These are phyloP conservation scores for Girardinichthys multiradiatus DNA, from an alignment of 2,113 vertebrate genomes.

Conservation along the genomic window DNA sequence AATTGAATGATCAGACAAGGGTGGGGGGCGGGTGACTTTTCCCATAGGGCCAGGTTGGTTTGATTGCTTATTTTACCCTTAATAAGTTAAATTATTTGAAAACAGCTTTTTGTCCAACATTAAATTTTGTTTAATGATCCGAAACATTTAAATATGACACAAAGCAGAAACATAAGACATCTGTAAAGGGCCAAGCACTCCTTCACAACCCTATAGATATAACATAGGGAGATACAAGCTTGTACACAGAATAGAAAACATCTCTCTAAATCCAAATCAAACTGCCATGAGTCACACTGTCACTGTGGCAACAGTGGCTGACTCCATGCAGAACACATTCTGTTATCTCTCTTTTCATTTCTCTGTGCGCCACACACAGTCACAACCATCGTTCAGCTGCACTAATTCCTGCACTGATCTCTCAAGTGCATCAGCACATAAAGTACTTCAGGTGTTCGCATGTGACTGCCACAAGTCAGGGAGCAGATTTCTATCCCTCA, in stretches of 20 bases:
- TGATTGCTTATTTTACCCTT: background rate
- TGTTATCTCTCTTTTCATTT: conserved; percentile 64
- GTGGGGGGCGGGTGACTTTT: background rate
- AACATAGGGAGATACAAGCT: conserved; percentile 8
- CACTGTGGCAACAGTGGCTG: conserved; percentile 82
- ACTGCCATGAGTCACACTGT: conserved; percentile 81
- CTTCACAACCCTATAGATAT: conserved; percentile 17
- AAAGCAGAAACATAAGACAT: too few relatives aligned
- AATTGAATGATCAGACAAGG: background rate
- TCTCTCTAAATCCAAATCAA: conserved; percentile 72
- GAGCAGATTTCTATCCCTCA: conserved; percentile 41
- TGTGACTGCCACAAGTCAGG: conserved; percentile 38
- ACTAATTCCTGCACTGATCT: conserved; percentile 51
- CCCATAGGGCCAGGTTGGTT: background rate
- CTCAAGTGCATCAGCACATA: conserved; percentile 51
- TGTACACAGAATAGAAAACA: conserved; percentile 45
- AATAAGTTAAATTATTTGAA: too few relatives aligned
- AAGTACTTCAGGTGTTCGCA: conserved; percentile 31
- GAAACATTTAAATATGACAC: too few relatives aligned
- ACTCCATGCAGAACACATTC: conserved; percentile 76
- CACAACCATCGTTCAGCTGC: conserved; percentile 44
- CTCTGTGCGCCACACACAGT: conserved; percentile 33
- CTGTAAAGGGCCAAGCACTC: background rate
- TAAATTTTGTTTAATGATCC: too few relatives aligned
- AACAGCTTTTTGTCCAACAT: too few relatives aligned